Conservation (phyloP, 2,888 invertebrate genomes). For the Chydorus sphaericus region DNA sequence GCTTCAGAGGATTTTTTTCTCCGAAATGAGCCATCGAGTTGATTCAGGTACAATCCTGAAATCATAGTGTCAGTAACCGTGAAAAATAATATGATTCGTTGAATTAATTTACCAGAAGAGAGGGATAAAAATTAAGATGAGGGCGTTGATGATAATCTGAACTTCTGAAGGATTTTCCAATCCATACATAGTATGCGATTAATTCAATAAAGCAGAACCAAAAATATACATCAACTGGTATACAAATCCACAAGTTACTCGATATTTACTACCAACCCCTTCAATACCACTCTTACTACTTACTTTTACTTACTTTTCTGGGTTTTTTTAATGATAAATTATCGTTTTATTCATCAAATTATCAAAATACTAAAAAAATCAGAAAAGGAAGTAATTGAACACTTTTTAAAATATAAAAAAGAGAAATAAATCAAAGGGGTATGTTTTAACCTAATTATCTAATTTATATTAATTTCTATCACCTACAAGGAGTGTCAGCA, state of each 20-base stretch:
- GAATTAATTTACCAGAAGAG: neutral
- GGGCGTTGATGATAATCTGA: conserved; percentile 37
- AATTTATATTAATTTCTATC: no score
- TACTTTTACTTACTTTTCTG: no score
- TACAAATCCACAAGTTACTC: conserved; percentile 35
- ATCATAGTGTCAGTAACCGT: neutral
- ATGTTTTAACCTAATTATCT: no score
- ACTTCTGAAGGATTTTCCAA: conserved; percentile 40
- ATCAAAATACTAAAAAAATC: no score
- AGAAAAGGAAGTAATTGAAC: no score
- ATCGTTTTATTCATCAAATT: no score
- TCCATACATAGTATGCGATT: conserved; percentile 33
- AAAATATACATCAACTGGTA: conserved; percentile 37
- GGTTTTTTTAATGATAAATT: no score
- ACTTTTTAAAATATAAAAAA: no score
- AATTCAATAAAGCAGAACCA: conserved; percentile 34
- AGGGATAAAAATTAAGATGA: conserved; percentile 20
- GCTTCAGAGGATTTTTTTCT: conserved; percentile 13
- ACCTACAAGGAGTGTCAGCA: no score
- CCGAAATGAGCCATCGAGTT: conserved; percentile 16
- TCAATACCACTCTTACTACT: no score
- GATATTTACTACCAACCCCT: conserved; percentile 31
- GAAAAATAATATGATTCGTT: neutral
- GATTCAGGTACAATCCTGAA: conserved; percentile 16
- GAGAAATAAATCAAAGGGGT: no score